A percentile compares a stretch with the other conserved stretches of the same genome.
These are phyloP conservation scores for Nannobrachium achirus DNA, from an alignment of 2,113 vertebrate species.

Conservation along the genomic window DNA sequence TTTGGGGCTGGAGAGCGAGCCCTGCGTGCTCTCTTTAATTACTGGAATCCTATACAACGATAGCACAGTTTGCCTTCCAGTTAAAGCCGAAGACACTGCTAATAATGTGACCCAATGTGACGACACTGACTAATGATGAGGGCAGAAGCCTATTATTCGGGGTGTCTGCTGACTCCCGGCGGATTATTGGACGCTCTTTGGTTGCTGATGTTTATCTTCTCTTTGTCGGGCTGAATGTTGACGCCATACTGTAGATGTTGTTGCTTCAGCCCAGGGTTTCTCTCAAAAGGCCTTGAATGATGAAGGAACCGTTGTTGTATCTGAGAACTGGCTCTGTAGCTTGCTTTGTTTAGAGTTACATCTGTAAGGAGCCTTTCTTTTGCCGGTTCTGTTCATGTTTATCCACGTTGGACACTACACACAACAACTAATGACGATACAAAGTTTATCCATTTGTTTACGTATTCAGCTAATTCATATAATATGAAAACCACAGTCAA, in stretches of 20 bases:
- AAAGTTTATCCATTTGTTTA: too few relatives aligned
- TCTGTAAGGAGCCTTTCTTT: too few relatives aligned
- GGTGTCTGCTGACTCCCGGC: constrained; percentile 38
- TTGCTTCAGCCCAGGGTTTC: background rate
- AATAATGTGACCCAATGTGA: constrained; percentile 55
- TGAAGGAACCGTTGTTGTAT: too few relatives aligned
- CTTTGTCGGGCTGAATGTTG: constrained; percentile 22
- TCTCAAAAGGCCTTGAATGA: too few relatives aligned
- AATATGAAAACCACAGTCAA: too few relatives aligned
- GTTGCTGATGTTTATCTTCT: constrained; percentile 19
- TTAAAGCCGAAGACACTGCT: constrained; percentile 42
- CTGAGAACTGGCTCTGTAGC: too few relatives aligned
- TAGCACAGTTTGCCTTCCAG: constrained; percentile 19
- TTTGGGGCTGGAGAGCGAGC: too few relatives aligned
- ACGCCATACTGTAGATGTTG: background rate
- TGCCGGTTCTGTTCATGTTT: too few relatives aligned
- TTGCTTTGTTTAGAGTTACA: too few relatives aligned
- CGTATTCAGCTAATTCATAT: too few relatives aligned
- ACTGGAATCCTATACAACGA: constrained; percentile 1
- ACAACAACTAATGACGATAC: too few relatives aligned
- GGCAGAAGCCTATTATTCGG: constrained; percentile 43
- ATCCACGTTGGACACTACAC: too few relatives aligned
- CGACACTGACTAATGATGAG: constrained; percentile 52
- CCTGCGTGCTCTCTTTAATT: constrained; percentile 41
- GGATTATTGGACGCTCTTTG: constrained; percentile 18